Evolutionary conservation across 2,113 vertebrate genomes (phyloP).

Genomic region (Scolopax mira): DNA sequence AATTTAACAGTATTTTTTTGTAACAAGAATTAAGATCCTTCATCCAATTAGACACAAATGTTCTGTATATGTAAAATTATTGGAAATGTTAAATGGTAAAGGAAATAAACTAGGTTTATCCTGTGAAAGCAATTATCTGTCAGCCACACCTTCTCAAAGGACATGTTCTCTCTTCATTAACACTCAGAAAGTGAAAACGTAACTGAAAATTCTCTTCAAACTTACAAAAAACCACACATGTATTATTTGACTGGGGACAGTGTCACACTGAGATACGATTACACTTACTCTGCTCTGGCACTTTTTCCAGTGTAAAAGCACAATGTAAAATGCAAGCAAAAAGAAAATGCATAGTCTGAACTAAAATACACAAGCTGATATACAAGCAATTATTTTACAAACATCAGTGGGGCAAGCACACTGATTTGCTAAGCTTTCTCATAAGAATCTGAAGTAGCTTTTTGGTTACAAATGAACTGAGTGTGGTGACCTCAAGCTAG

Average conservation of each 20-base stretch:
- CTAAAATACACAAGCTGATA: not conserved
- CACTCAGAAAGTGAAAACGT: not conserved
- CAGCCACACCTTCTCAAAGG: not conserved
- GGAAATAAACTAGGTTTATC: not conserved
- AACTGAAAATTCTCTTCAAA: not conserved
- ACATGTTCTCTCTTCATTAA: not conserved
- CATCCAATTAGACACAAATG: constrained; percentile 63
- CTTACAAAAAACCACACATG: not conserved
- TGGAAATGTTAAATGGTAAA: constrained; percentile 25
- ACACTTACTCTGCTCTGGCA: not conserved
- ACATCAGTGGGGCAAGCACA: not conserved
- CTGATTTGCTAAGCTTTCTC: not conserved
- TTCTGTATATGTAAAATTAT: constrained; percentile 27
- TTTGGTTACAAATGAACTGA: not conserved
- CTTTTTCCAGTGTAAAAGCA: not conserved
- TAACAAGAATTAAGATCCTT: constrained; percentile 66
- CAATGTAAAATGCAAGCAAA: not conserved
- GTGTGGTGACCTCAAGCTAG: not conserved
- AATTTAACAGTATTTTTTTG: constrained; percentile 58
- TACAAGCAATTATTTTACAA: not conserved
- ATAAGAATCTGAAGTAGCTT: not conserved
- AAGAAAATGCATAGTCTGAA: not conserved
- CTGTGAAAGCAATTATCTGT: not conserved
- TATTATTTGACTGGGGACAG: not conserved
- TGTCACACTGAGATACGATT: not conserved